Evolutionary conservation across 1,140 invertebrate genomes (phyloP), one percentile per base, ranked within the genome.

Genomic region (Eriosoma lanigerum): DNA sequence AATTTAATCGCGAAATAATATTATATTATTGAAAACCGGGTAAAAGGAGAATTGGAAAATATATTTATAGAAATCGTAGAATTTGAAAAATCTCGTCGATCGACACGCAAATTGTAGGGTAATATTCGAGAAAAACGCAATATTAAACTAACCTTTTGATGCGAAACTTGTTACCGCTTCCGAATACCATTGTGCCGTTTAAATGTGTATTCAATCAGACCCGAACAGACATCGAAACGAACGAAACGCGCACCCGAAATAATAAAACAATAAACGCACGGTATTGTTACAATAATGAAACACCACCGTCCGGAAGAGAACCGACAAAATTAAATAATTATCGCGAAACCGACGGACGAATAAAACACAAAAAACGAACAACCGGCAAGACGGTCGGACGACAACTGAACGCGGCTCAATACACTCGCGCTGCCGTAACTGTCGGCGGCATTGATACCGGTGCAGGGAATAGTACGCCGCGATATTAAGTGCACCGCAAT

Each of bases 141-240:
- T n/a, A n/a, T n/a, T n/a, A n/a, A n/a, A 75, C 81, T 12, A 82
- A 90, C 89, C 89, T 90, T 84, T 88, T 86, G 81, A 90, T 89
- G 44, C 89, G 86, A 85, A 90, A 90, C 83, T 90, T 90, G 84
- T 89, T 90, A 68, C 86, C 86, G 83, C 88, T 89, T 60, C 89
- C 89, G 84, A 90, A 90, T 81, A 90, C 89, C 89, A 90, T 90
- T 81, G 85, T 88, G 85, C 21, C 17, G 48, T 32, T 50, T 46
- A 52, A 29, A 72, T 3, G 24, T 50, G 26, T 3, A 8, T 38
- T 44, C 4, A 6, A 84, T 86, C 83, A 82, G 82, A 83, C 38
- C 38, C 81, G 10, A 46, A 46, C 54, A 46, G 54, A 19, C 73
- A 56, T 56, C n/a, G 24, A 21, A 38, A 17, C 26, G 10, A 24